Evolutionary conservation across 2,797 vertebrate genomes (phyloP).

Genomic region (Chanos chanos): DNA sequence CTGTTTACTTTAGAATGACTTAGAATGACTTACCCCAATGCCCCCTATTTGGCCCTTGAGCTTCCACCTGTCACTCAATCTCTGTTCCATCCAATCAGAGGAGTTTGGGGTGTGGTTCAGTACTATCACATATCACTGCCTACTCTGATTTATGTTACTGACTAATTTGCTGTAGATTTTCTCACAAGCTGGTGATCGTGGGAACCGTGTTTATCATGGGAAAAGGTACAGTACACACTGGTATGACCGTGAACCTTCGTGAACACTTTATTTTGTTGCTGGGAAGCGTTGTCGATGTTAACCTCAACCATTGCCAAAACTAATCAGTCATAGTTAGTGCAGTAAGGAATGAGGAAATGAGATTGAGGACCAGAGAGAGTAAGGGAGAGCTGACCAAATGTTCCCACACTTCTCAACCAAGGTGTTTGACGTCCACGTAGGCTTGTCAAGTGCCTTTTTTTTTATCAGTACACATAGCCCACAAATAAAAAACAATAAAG

Average conservation of each 20-base stretch:
- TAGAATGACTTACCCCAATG: too few species aligned
- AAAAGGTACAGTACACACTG: conserved; percentile 1
- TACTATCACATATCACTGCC: not conserved
- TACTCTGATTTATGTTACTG: not conserved
- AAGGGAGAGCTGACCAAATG: conserved; percentile 18
- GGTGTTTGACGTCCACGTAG: conserved; percentile 47
- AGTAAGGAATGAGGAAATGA: conserved; percentile 41
- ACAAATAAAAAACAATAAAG: conserved; percentile 47
- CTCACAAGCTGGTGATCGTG: conserved; percentile 46
- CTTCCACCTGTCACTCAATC: not conserved
- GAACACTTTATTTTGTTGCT: conserved; percentile 9
- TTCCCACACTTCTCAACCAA: not conserved
- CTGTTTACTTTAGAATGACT: too few species aligned
- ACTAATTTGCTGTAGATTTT: not conserved
- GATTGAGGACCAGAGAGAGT: not conserved
- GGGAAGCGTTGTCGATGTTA: not conserved
- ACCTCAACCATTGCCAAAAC: not conserved
- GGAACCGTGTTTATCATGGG: conserved; percentile 36
- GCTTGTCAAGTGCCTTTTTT: conserved; percentile 44
- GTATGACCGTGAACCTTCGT: conserved; percentile 37
- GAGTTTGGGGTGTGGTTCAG: too few species aligned
- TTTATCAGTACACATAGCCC: conserved; percentile 45
- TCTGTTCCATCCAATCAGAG: not conserved
- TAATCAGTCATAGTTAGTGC: conserved; percentile 4
- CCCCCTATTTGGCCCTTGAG: too few species aligned